A percentile compares a stretch with the other conserved stretches of the same genome.
Conservation (phyloP, 2,113 vertebrate species). For the Myotis yumanensis region DNA sequence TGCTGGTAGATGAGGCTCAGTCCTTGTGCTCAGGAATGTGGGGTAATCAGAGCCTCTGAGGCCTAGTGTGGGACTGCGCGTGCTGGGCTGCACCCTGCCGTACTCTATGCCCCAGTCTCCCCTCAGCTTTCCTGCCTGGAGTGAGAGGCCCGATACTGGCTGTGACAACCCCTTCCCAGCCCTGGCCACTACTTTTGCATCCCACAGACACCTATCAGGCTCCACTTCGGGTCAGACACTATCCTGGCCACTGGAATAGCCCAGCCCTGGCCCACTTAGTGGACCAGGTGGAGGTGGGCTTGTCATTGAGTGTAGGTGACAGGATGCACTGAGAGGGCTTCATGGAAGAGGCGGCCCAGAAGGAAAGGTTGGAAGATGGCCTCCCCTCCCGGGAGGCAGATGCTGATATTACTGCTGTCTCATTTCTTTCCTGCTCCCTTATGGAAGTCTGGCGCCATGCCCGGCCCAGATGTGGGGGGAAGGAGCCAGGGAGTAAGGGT, state of each 20-base stretch:
- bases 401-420: slow-evolving; percentile 26
- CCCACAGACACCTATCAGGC: neutral
- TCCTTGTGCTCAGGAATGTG: neutral
- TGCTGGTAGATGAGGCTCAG: neutral
- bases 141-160: neutral
- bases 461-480: slow-evolving; percentile 69
- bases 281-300: neutral
- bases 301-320: neutral
- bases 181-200: neutral
- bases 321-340: slow-evolving; percentile 19
- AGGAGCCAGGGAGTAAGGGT: slow-evolving; percentile 30
- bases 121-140: neutral
- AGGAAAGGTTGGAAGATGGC: slow-evolving; percentile 29
- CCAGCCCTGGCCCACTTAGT: neutral
- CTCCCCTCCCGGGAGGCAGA: neutral
- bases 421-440: slow-evolving; percentile 42
- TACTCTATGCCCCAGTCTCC: neutral
- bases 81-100: neutral
- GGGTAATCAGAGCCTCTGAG: neutral
- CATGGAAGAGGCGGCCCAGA: slow-evolving; percentile 30
- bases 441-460: slow-evolving; percentile 51
- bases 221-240: neutral
- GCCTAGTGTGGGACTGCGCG: neutral
- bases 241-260: neutral
- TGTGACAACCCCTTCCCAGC: neutral